Evolutionary conservation across 53 echinoderm and acorn worm genomes (phyloP), one percentile per base, ranked within the genome.

Genomic region (Mesocentrotus franciscanus): DNA sequence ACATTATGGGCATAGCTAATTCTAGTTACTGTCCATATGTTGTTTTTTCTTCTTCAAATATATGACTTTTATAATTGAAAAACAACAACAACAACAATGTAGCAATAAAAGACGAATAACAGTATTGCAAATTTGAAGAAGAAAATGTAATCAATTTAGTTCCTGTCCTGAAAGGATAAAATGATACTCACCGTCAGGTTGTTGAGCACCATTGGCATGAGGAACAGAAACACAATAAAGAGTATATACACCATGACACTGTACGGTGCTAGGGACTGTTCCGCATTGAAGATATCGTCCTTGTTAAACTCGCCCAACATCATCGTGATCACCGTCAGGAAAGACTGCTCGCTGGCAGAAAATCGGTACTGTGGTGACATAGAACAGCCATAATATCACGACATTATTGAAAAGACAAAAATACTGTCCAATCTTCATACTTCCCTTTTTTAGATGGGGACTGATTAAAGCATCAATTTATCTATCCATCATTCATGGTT

Each of bases 171-270:
- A 6, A 49, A 49, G 49, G 6, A 7, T 72, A n/a, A 12, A 72
- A 30, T 29, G 72, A 30, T 72, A 72, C 87, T 90, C 29, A 95
- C 95, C 90, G 95, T 95, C 29, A 95, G 57, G 35, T 95, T 95
- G 30, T 76, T 78, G 74, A 95, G 90, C 10, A 95, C 89, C 64
- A 95, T 95, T 26, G 95, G 95, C 95, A 95, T 95, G 30, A 89
- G 64, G 32, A 95, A 95, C 29, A 95, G 90, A 27, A 95, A 95
- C 22, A 29, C 59, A 3, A 87, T 30, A 57, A 95, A 95, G 49
- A 95, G 89, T 11, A 70, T 56, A 27, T 71, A 95, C 18, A 60
- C 68, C 10, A 34, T 34, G 9, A 33, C 71, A 18, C 20, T 32
- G 36, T 22, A 89, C 0, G 90, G 89, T 42, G 56, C 89, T 1